Evolutionary conservation across 2,888 invertebrate species (phyloP).

Genomic region (Hirtodrosophila cameraria): DNA sequence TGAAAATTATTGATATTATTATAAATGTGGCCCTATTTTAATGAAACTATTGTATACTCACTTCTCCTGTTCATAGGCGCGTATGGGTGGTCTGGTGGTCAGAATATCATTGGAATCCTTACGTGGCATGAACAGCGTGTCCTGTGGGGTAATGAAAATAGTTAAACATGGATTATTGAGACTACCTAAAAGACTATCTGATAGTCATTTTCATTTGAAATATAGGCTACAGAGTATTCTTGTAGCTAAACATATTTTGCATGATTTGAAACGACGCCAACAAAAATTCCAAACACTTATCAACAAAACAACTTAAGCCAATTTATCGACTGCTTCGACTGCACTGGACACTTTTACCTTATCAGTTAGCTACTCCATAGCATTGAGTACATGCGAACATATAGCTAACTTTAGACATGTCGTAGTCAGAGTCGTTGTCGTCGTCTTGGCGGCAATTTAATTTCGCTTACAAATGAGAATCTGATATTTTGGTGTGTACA

Average conservation of each 20-base stretch:
- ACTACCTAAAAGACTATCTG: neutral
- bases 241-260: neutral
- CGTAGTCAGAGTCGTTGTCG: slow-evolving; percentile 44
- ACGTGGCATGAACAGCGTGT: slow-evolving; percentile 75
- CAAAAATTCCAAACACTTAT: slow-evolving; percentile 43
- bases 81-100: slow-evolving; percentile 74
- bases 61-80: slow-evolving; percentile 78
- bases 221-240: neutral
- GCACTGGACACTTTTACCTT: slow-evolving; percentile 45
- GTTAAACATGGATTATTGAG: neutral
- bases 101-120: slow-evolving; percentile 78
- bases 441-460: slow-evolving; percentile 19
- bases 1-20: neutral
- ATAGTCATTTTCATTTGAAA: neutral
- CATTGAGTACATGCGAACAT: slow-evolving; percentile 8
- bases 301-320: slow-evolving; percentile 34
- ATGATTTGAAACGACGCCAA: slow-evolving; percentile 7
- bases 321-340: slow-evolving; percentile 43
- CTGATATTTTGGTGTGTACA: slow-evolving; percentile 9
- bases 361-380: slow-evolving; percentile 51
- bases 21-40: neutral
- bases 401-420: slow-evolving; percentile 68
- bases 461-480: slow-evolving; percentile 29
- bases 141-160: slow-evolving; percentile 46
- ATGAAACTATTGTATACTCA: slow-evolving; percentile 24